Evolutionary conservation across 2,888 invertebrate species (phyloP).

Genomic region (Cantharis flavilabris): DNA sequence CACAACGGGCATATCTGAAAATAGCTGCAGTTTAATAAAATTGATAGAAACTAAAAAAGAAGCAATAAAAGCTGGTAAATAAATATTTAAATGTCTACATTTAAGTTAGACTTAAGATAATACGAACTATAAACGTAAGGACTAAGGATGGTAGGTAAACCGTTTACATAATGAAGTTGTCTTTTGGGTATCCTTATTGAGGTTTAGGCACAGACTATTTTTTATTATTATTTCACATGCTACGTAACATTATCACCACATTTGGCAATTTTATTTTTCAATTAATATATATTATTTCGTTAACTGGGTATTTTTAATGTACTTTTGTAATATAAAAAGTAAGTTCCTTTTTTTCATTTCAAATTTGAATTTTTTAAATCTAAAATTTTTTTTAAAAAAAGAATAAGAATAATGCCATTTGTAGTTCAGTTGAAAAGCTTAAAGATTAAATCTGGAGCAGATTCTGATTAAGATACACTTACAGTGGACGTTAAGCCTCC

Average conservation of each 20-base stretch:
- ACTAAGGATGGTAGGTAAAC: not conserved
- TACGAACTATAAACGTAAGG: not conserved
- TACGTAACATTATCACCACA: not conserved
- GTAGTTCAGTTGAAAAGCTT: slow-evolving; percentile 1
- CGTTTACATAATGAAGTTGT: not conserved
- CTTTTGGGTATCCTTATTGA: not conserved
- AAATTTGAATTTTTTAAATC: slow-evolving; percentile 1
- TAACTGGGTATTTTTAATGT: not conserved
- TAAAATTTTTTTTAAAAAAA: slow-evolving; percentile 10
- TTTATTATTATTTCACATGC: not conserved
- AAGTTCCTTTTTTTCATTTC: not conserved
- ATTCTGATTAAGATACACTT: slow-evolving; percentile 55
- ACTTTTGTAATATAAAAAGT: not conserved
- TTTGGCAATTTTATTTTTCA: not conserved
- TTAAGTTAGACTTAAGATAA: not conserved
- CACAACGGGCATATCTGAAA: slow-evolving; percentile 79
- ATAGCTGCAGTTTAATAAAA: not conserved
- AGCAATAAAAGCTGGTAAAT: not conserved
- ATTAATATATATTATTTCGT: not conserved
- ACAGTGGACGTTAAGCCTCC: slow-evolving; percentile 88
- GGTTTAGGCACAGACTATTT: not conserved
- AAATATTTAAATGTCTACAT: not conserved
- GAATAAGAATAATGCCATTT: not conserved
- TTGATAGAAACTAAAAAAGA: not conserved
- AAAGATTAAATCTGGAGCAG: slow-evolving; percentile 22